Base-by-base conservation (phyloP, 2,113 vertebrate species). In the Corynorhinus townsendii region DNA sequence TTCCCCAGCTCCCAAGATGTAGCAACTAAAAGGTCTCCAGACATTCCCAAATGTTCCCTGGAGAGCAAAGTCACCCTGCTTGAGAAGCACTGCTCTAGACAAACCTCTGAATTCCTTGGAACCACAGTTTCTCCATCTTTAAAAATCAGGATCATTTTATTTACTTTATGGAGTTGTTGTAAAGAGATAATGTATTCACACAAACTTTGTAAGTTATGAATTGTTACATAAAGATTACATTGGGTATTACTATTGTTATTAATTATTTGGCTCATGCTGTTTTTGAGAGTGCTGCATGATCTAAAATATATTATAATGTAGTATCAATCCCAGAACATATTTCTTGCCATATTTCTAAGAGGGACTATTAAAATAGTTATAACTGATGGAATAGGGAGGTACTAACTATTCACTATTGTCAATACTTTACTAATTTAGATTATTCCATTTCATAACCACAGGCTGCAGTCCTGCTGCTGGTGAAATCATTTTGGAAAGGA, bases 381-480 rank as follows among this genome's bases (percentile, higher is more conserved):
- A 87, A 59, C 26, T 77, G 33, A 84, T 45, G 33, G 83, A 54
- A 52, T 22, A 56, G 17, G 30, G 14, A 91, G 30, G 5, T 28
- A 76, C 38, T 77, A 47, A 40, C 30, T 71, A 73, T 52, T 87
- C 56, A 35, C 14, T 64, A 30, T 43, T 71, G 38, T 80, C 86
- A 66, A 69, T 92, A 91, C 95, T 62, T 49, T 92, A 45, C 52
- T 79, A 94, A 89, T 79, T 71, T 75, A 89, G 16, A 33, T 80
- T 4, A 35, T 54, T 90, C 64, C 11, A n/a, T 75, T 93, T 90
- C 62, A 69, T 75, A 95, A 86, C 30, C 35, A 56, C 28, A 83
- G 52, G 79, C 52, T 89, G 12, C 10, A 24, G 38, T 16, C 54
- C 72, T 79, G 54, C 79, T 52, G 40, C 43, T 93, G 52, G 56